Base-by-base conservation (phyloP, 2,113 vertebrate species). In the Cyanoderma ruficeps region DNA sequence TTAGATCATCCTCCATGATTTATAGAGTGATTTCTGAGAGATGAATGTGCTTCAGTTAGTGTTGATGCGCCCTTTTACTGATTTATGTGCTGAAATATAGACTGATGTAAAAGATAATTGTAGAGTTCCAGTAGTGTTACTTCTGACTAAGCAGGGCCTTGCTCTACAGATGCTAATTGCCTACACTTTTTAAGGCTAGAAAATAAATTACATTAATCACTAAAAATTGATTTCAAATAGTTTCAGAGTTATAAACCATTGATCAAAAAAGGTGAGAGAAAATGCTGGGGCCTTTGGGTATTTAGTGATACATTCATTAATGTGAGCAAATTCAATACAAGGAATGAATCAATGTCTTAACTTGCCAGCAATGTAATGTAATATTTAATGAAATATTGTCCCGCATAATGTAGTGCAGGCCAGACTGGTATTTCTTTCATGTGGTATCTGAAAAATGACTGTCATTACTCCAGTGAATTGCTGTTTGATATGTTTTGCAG, bases 211-310 rank as follows among this genome's bases (percentile, higher is more conserved):
- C 33, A 83, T 88, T 91, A 95, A 76, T 94, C 90, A 92, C 52
- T 68, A 57, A 67, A 56, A 85, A 24, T n/a, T 35, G 84, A 87
- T 86, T 93, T 82, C 31, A 84, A 82, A 81, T 88, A 90, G 47
- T 52, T 92, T 95, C 63, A 42, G 90, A 84, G 76, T 96, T 97
- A 70, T 71, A 94, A 96, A 53, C 46, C 68, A 88, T 79, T 95
- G 93, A 89, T 97, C 93, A 94, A 25, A 65, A 93, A 94, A 91
- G 67, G 74, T 91, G 90, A 94, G 68, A 55, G 46, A 76, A 87
- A 60, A 79, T 87, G 41, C 52, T 81, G 79, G 23, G 47, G 52
- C 90, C 86, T 93, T 77, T 10, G 4, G 78, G 78, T 49, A 89
- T 69, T 83, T 68, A 71, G 76, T 64, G 91, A 91, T 76, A 31